Percentiles rank a stretch among this genome's conserved stretches.
Evolutionary conservation across 1,140 invertebrate genomes (phyloP).

Genomic region (Melanaphis sacchari): DNA sequence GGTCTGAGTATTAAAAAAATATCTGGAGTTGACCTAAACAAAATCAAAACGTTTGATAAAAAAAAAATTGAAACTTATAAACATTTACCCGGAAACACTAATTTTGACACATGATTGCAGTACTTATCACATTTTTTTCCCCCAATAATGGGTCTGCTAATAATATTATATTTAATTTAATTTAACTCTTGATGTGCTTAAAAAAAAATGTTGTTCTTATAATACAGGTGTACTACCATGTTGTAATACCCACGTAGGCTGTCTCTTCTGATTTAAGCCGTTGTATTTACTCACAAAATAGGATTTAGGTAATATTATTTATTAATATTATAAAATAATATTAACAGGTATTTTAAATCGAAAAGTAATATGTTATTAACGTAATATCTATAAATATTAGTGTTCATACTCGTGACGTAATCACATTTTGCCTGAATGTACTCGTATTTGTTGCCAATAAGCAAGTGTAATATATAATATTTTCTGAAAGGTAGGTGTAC

Average conservation of each 20-base stretch:
- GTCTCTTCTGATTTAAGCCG: no score
- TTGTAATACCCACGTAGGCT: no score
- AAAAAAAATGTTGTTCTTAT: background rate
- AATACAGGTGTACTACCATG: background rate
- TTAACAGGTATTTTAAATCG: background rate
- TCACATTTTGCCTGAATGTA: background rate
- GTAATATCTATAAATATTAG: background rate
- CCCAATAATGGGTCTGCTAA: background rate
- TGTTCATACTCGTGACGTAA: background rate
- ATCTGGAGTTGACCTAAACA: background rate
- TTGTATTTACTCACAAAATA: no score
- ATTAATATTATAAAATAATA: background rate
- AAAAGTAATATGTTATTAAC: background rate
- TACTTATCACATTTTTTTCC: background rate
- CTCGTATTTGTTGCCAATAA: background rate
- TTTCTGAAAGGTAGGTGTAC: background rate
- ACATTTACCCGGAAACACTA: background rate
- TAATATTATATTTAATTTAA: background rate
- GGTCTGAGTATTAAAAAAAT: background rate
- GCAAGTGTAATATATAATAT: background rate
- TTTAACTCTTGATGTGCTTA: background rate
- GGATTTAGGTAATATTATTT: no score
- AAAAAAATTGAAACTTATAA: background rate
- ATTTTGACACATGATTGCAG: background rate
- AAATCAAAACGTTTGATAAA: background rate